Evolutionary conservation across 1,140 invertebrate genomes (phyloP), one percentile per base, ranked within the genome.

Genomic region (Manduca sexta): DNA sequence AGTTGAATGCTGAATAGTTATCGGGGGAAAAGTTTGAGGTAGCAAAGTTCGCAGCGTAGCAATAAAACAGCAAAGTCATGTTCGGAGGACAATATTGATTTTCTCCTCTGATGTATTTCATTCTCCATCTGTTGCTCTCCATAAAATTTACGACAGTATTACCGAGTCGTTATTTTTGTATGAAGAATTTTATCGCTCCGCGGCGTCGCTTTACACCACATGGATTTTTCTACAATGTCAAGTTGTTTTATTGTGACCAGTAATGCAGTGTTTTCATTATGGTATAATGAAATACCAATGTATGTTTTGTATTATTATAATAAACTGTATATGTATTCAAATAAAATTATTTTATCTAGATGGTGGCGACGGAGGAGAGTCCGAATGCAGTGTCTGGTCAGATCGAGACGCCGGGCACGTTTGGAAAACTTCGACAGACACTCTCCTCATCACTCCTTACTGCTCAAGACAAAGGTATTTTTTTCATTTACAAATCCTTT

Each of bases 381-480:
- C 71, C 88, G 30, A 77, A 70, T 51, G 84, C 70, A 21, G 85
- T 66, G 78, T 86, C 79, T 69, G 88, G 77, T 12, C 87, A 70
- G 84, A 88, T 82, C 74, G 85, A 88, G 60, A 69, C 84, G 60
- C 74, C 88, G 49, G 89, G 90, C 47, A 93, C 93, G 35, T 93
- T 94, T 69, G 94, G 92, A 66, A 95, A 93, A 85, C 87, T 94
- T 62, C 89, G 91, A 56, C 93, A 94, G 68, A 92, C 92, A 15
- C 80, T 95, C 39, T 94, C 93, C 41, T 93, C 92, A n/a, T 93
- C 91, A 44, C 84, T 94, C 40, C 90, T 94, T 69, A 93, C 91
- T 33, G 92, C 92, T 33, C 93, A 93, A 74, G 93, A 94, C 75
- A 93, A 92, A 89, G 93, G 93, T 94, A 79, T 8, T n/a, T n/a